A percentile compares a stretch with the other conserved stretches of the same genome.
Evolutionary conservation across 2,888 invertebrate genomes (phyloP).

Genomic region (Cephalotes varians): DNA sequence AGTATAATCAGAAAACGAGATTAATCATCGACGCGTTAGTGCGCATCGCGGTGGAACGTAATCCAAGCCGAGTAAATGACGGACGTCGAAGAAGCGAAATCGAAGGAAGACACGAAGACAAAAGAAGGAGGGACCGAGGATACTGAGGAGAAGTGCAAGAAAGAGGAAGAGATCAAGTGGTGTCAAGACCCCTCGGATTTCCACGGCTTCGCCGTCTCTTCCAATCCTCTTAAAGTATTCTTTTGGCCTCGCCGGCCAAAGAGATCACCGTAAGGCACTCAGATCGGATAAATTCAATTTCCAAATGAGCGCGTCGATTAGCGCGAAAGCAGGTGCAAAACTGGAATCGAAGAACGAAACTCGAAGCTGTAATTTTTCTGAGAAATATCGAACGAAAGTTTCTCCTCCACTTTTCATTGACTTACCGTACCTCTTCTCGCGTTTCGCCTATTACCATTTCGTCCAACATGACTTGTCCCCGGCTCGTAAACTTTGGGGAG

Average conservation of each 20-base stretch:
- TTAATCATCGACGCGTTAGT: constrained; percentile 5
- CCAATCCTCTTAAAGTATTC: constrained; percentile 86
- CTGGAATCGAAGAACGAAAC: background rate
- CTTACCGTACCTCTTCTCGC: background rate
- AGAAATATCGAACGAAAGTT: background rate
- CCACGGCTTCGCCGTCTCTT: constrained; percentile 85
- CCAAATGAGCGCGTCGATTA: constrained; percentile 48
- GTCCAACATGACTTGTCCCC: constrained; percentile 8
- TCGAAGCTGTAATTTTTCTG: background rate
- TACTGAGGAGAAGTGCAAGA: constrained; percentile 58
- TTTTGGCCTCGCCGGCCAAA: constrained; percentile 84
- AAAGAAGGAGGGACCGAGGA: constrained; percentile 44
- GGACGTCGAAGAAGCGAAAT: constrained; percentile 2
- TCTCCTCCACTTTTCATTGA: background rate
- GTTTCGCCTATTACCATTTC: constrained; percentile 2
- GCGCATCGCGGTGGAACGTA: constrained; percentile 60
- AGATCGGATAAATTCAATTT: constrained; percentile 83
- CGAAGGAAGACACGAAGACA: constrained; percentile 27
- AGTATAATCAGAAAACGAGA: background rate
- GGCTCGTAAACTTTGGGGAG: constrained; percentile 61
- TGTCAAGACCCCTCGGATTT: constrained; percentile 85
- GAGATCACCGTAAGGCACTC: constrained; percentile 68
- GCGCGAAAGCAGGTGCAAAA: background rate
- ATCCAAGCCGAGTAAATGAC: constrained; percentile 79
- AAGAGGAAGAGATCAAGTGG: constrained; percentile 82